Base-by-base conservation (phyloP, 2,797 vertebrate genomes). In the Taeniopygia guttata region DNA sequence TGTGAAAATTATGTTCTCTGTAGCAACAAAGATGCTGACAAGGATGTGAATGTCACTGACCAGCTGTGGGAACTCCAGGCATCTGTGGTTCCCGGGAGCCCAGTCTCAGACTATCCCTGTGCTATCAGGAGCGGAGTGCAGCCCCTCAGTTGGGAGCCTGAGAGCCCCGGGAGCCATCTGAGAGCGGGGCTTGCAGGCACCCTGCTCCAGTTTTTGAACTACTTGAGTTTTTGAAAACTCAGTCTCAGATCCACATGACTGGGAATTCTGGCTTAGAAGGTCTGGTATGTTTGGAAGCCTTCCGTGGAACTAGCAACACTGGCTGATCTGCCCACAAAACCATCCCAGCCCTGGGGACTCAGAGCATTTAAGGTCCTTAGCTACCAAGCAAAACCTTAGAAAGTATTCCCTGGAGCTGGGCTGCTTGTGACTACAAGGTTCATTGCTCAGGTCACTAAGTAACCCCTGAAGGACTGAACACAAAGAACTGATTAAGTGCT, bases 11-110 rank as follows among this genome's bases (percentile, higher is more conserved):
- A 78, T 23, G 34, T 42, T 91, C 79, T 86, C 48, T 67, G 38
- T 23, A 91, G 52, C 51, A 90, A 76, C 38, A 88, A 89, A 89
- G 85, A 95, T 18, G 30, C 84, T 92, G 89, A 93, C 49, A 70
- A 89, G 93, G 73, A 93, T 84, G 90, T 87, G 90, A 86, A 86
- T 63, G 81, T 89, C 88, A 91, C 62, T 63, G 74, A 55, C 13
- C 74, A 88, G 83, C 80, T 95, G 94, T 93, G 95, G 95, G 95
- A 96, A 96, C 88, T 82, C 59, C 63, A 89, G 74, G 63, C 77
- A 73, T 82, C 62, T 49, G 74, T 36, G 70, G 83, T 96, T 94
- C 96, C 93, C 83, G 67, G 56, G 67, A 94, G 67, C n/a, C n/a
- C 48, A 68, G 56, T 42, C 89, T 89, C 58, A 91, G 78, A 21